These are phyloP conservation scores for Rattus norvegicus DNA, from an alignment of 2,113 vertebrate species.

Conservation along the genomic window DNA sequence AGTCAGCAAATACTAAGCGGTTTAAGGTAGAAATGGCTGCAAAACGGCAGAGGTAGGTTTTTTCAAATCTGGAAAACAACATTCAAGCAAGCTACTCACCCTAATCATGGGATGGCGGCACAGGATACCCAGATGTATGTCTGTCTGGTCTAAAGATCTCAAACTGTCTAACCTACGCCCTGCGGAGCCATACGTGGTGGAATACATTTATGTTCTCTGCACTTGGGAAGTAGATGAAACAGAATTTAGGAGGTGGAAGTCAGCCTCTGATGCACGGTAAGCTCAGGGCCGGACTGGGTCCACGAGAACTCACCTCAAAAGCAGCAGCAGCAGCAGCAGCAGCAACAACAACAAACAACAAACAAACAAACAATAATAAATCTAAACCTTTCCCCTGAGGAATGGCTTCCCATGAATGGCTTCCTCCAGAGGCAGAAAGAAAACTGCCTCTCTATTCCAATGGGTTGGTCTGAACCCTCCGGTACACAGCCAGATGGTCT, in stretches of 20 bases:
- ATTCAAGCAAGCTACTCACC: neutral
- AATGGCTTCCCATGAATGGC: neutral
- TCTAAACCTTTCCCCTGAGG: neutral
- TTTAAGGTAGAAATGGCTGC: neutral
- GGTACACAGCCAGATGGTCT: accelerated
- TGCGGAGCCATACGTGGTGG: neutral
- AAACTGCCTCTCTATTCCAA: neutral
- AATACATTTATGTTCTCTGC: too few relatives aligned
- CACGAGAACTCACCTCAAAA: neutral
- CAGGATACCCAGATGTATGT: neutral
- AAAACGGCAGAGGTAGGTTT: neutral
- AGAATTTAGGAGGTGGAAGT: neutral
- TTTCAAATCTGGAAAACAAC: neutral
- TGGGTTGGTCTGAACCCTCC: neutral
- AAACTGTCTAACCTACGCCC: neutral
- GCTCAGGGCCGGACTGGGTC: neutral
- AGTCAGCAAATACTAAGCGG: neutral
- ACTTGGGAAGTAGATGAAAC: neutral
- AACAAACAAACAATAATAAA: neutral
- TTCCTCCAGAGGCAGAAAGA: neutral
- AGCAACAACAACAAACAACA: neutral
- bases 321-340: too few relatives aligned
- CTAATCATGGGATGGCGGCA: neutral
- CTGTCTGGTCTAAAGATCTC: neutral
- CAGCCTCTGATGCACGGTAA: neutral